Percentiles rank a stretch among this genome's conserved stretches.
Conservation (phyloP, 2,888 invertebrate genomes). For the Ypsolopha sequella region DNA sequence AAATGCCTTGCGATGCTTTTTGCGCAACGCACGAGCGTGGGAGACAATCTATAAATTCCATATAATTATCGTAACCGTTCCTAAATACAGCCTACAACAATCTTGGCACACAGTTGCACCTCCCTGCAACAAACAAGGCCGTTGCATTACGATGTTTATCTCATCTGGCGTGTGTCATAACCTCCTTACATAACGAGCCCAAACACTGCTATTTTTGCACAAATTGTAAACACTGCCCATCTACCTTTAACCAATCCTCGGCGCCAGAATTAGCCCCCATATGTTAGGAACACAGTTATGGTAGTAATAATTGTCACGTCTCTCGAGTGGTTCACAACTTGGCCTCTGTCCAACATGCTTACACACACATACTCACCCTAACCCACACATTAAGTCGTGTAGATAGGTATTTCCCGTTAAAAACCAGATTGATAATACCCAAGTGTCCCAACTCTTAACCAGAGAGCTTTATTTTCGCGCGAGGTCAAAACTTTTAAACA, state of each 20-base stretch:
- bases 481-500: conserved; percentile 26
- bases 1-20: too few relatives aligned
- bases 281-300: conserved; percentile 39
- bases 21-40: too few relatives aligned
- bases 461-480: conserved; percentile 50
- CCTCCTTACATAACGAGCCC: conserved; percentile 29
- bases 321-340: conserved; percentile 14
- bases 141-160: conserved; percentile 10
- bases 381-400: conserved; percentile 8
- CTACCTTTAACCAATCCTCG: conserved; percentile 28
- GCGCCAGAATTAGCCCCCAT: conserved; percentile 38
- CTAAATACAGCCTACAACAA: conserved; percentile 9
- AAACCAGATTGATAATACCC: conserved; percentile 61
- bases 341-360: conserved; percentile 25
- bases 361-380: conserved; percentile 15
- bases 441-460: conserved; percentile 55
- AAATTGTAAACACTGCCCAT: conserved; percentile 28
- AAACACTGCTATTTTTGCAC: conserved; percentile 35
- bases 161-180: conserved; percentile 5
- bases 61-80: not conserved
- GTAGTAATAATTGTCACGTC: conserved; percentile 47
- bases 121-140: conserved; percentile 20
- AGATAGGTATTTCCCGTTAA: conserved; percentile 43
- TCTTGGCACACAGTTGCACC: conserved; percentile 14
- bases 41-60: too few relatives aligned